A percentile compares a stretch with the other conserved stretches of the same genome.
These are phyloP conservation scores for Monopterus albus DNA, from an alignment of 2,113 vertebrate genomes.

Conservation along the genomic window DNA sequence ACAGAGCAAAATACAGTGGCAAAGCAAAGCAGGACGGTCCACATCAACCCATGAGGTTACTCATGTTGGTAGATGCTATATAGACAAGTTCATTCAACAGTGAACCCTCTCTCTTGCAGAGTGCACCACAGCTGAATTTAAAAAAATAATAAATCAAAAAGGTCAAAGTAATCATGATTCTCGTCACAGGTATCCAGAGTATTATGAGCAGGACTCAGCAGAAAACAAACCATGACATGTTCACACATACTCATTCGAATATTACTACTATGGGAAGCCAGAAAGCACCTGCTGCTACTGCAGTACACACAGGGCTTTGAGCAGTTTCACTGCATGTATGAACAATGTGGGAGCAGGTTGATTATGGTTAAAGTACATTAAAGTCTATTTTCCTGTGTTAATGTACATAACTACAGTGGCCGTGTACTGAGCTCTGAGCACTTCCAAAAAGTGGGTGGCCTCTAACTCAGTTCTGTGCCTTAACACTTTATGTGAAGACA, in stretches of 20 bases:
- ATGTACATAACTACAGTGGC: not conserved
- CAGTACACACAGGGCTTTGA: constrained; percentile 1
- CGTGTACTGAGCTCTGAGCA: constrained; percentile 11
- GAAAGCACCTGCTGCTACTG: not conserved
- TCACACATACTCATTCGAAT: constrained; percentile 13
- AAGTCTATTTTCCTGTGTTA: too few relatives aligned
- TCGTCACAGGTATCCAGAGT: too few relatives aligned
- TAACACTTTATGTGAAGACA: too few relatives aligned
- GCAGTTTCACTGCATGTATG: not conserved
- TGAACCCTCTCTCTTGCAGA: constrained; percentile 29
- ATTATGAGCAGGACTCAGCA: too few relatives aligned
- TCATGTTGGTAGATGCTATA: constrained; percentile 18
- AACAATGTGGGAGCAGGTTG: not conserved
- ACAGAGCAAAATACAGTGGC: too few relatives aligned
- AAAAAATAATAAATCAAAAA: constrained; percentile 18
- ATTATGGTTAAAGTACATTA: not conserved
- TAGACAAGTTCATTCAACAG: constrained; percentile 22
- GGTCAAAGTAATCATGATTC: constrained; percentile 46
- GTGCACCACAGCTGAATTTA: constrained; percentile 10
- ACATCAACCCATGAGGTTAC: too few relatives aligned
- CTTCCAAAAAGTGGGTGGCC: too few relatives aligned
- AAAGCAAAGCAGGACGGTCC: too few relatives aligned
- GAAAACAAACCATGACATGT: constrained; percentile 7
- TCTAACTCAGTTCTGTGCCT: too few relatives aligned
- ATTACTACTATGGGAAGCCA: constrained; percentile 9